Percentiles rank a stretch among this genome's conserved stretches.
Evolutionary conservation across 1,140 invertebrate genomes (phyloP).

Genomic region (Penaeus chinensis): DNA sequence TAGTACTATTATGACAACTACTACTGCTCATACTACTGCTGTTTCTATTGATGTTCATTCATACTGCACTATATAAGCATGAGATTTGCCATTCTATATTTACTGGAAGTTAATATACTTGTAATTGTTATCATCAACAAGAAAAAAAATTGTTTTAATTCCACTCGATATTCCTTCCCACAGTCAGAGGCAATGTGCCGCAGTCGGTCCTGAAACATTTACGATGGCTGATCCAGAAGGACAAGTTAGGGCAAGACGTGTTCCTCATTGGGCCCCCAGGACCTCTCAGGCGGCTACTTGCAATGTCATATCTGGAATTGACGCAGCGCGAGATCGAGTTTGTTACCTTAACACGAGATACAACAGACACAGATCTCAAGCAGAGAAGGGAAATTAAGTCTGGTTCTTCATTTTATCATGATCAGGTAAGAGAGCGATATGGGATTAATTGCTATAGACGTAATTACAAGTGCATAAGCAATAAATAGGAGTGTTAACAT

Average conservation of each 20-base stretch:
- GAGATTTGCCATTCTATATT: too few relatives aligned
- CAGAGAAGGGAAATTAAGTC: slow-evolving; percentile 91
- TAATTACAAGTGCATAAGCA: too few relatives aligned
- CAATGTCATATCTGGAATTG: slow-evolving; percentile 73
- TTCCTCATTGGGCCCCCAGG: slow-evolving; percentile 94
- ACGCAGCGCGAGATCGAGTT: slow-evolving; percentile 92
- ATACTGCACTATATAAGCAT: too few relatives aligned
- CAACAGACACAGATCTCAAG: slow-evolving; percentile 96
- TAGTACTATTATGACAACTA: too few relatives aligned
- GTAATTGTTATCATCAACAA: slow-evolving; percentile 62
- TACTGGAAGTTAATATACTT: too few relatives aligned
- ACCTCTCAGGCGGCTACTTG: slow-evolving; percentile 72
- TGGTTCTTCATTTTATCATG: slow-evolving; percentile 90
- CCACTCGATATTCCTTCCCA: slow-evolving; percentile 57
- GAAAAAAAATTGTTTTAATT: slow-evolving; percentile 54
- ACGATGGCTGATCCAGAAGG: slow-evolving; percentile 95
- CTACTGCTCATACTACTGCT: too few relatives aligned
- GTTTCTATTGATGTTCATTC: too few relatives aligned
- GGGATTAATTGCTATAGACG: too few relatives aligned
- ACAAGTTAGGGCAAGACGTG: slow-evolving; percentile 92
- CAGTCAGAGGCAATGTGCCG: slow-evolving; percentile 73
- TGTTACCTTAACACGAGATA: slow-evolving; percentile 92
- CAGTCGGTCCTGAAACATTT: slow-evolving; percentile 85
- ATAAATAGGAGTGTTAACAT: too few relatives aligned
- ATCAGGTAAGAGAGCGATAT: slow-evolving; percentile 77